phyloP scores from a whole-genome alignment of 2,113 vertebrate species.

The Eudorcas thomsonii region DNA sequence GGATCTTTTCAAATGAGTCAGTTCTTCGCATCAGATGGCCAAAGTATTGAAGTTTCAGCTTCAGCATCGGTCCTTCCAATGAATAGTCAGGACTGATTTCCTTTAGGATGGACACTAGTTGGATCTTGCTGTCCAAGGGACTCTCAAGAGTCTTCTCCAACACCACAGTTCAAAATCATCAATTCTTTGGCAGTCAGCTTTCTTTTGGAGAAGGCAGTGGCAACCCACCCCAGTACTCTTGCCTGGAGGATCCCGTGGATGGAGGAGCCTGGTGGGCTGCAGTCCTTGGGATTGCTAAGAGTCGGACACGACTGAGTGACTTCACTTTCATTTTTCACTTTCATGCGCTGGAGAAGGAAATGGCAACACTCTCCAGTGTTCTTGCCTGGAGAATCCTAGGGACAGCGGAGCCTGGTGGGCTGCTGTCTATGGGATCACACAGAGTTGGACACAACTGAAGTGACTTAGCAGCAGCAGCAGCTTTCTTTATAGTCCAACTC shows the following conservation, averaged over 20 bases:
- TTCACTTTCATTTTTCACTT: no score
- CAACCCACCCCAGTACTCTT: no score
- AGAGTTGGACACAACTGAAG: no score
- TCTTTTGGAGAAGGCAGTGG: neutral
- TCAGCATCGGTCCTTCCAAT: neutral
- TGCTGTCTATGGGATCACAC: fast-evolving
- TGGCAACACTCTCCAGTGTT: no score
- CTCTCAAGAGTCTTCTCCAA: neutral
- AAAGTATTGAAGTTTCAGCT: neutral
- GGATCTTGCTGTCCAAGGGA: neutral
- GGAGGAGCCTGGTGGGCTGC: no score
- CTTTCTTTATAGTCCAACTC: neutral
- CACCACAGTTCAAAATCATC: neutral
- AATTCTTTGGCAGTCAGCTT: neutral
- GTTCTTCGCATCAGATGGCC: neutral
- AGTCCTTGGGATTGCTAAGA: no score
- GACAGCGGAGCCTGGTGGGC: no score
- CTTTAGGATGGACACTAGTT: neutral
- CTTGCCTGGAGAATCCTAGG: no score
- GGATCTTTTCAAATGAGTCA: neutral
- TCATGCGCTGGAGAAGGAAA: no score
- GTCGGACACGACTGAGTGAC: fast-evolving
- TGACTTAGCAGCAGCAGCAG: no score
- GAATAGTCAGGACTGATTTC: neutral
- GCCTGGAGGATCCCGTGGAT: no score